phyloP scores from a whole-genome alignment of 2,113 vertebrate genomes.

The Bubalus kerabau region DNA sequence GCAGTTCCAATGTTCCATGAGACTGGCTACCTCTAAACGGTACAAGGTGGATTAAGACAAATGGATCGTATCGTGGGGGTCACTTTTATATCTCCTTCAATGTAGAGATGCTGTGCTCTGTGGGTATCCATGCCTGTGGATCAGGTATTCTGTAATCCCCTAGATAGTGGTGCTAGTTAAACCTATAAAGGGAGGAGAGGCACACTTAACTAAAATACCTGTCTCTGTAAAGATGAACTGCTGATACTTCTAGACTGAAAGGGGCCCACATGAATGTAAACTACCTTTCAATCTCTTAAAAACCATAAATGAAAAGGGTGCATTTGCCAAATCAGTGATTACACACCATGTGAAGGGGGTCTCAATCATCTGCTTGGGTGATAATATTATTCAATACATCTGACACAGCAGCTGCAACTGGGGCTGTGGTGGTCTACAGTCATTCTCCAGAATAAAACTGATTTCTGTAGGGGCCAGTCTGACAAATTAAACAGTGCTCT shows the following conservation, averaged over 20 bases:
- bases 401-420: neutral
- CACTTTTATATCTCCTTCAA: neutral
- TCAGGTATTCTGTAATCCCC: neutral
- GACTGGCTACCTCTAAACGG: neutral
- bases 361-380: neutral
- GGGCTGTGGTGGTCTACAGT: neutral
- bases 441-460: neutral
- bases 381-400: neutral
- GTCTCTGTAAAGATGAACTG: neutral
- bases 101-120: neutral
- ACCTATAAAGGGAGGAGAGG: neutral
- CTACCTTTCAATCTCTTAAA: neutral
- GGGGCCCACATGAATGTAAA: neutral
- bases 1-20: neutral
- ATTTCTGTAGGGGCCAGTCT: neutral
- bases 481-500: neutral
- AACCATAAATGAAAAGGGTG: neutral
- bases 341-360: neutral
- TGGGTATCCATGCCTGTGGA: neutral
- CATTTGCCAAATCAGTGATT: neutral
- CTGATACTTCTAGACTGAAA: neutral
- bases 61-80: rapidly evolving
- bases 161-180: neutral
- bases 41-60: neutral
- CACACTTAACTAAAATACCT: neutral